Conservation (phyloP, 2,797 vertebrate genomes). For the Microcaecilia unicolor region DNA sequence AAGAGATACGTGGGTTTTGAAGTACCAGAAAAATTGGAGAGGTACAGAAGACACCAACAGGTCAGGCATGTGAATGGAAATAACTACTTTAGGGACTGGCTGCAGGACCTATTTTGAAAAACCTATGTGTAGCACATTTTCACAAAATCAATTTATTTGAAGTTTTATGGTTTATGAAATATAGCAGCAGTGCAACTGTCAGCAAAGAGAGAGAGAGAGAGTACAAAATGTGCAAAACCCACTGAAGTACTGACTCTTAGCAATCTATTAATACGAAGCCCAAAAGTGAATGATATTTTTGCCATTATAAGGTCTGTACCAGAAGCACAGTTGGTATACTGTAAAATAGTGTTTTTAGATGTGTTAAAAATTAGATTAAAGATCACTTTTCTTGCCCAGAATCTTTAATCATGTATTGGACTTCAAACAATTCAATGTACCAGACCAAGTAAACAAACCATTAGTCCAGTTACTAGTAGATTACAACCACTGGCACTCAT, state of each 20-base stretch:
- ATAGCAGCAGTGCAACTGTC: slow-evolving; percentile 42
- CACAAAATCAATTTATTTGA: slow-evolving; percentile 56
- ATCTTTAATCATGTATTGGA: no score
- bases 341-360: no score
- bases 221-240: slow-evolving; percentile 34
- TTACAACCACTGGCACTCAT: no score
- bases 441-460: no score
- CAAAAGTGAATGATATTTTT: no score
- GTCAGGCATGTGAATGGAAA: slow-evolving; percentile 54
- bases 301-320: no score
- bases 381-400: no score
- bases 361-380: no score
- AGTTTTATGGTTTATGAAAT: slow-evolving; percentile 47
- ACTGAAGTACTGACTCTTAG: slow-evolving; percentile 14
- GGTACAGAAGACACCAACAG: slow-evolving; percentile 34
- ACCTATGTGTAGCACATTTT: slow-evolving; percentile 40
- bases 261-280: no score
- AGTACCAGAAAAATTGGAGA: slow-evolving; percentile 48
- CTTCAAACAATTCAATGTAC: no score
- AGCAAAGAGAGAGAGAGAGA: slow-evolving; percentile 40
- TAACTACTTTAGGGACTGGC: slow-evolving; percentile 55
- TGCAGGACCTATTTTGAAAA: slow-evolving; percentile 40
- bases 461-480: no score
- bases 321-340: no score
- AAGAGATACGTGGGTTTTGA: slow-evolving; percentile 51